Conservation (phyloP, 1,140 invertebrate species). For the Zaprionus nigranus region DNA sequence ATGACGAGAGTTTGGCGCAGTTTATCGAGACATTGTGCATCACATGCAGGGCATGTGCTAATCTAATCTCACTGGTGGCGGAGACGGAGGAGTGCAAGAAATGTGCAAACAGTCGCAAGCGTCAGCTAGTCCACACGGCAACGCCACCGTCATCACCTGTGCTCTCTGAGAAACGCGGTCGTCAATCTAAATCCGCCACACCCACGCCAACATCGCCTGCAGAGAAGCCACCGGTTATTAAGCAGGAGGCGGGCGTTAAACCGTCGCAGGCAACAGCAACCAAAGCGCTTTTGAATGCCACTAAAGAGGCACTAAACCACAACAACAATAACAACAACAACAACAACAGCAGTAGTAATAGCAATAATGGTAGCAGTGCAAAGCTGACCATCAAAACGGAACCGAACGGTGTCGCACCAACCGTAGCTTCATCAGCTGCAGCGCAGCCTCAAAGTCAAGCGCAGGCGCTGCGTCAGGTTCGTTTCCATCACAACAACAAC, state of each 20-base stretch:
- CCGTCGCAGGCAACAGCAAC: constrained; percentile 18
- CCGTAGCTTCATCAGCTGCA: constrained; percentile 27
- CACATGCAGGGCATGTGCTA: constrained; percentile 83
- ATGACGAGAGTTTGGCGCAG: constrained; percentile 77
- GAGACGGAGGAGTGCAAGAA: constrained; percentile 84
- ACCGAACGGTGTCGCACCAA: constrained; percentile 53
- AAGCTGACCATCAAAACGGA: constrained; percentile 62
- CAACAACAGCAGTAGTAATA: constrained; percentile 42
- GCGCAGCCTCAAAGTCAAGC: constrained; percentile 41
- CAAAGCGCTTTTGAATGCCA: constrained; percentile 45
- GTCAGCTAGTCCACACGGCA: constrained; percentile 52
- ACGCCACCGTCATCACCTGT: constrained; percentile 75
- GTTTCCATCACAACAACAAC: constrained; percentile 64
- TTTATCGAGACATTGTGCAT: constrained; percentile 83
- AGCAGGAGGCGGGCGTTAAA: constrained; percentile 57
- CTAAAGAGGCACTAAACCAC: constrained; percentile 45
- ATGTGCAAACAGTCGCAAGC: constrained; percentile 72
- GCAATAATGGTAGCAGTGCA: constrained; percentile 32
- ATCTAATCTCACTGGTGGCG: constrained; percentile 80
- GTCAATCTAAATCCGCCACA: constrained; percentile 59
- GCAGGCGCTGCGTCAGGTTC: constrained; percentile 69
- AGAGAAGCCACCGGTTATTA: constrained; percentile 54
- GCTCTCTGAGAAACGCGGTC: constrained; percentile 68
- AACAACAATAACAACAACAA: constrained; percentile 48
- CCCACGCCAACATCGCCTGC: constrained; percentile 46